Base-by-base conservation (phyloP, 2,113 vertebrate species). In the Coregonus clupeaformis region DNA sequence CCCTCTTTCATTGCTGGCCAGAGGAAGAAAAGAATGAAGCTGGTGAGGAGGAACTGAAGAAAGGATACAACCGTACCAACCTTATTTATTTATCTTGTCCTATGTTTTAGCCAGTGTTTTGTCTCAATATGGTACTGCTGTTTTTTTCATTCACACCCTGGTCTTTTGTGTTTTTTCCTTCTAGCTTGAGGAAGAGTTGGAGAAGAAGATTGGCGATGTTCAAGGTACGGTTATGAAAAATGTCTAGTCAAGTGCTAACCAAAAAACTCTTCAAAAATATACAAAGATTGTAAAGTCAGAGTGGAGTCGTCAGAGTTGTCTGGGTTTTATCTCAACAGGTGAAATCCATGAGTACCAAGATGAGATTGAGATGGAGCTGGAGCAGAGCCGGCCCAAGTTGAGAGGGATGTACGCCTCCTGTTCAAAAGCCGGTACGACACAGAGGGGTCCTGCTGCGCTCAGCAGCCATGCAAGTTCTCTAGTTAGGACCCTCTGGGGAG, bases 281-380 rank as follows among this genome's bases (percentile, higher is more conserved):
- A 1, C 22, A 68, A 45, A 18, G 49, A 76, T 2, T 55, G 27
- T 27, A 2, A 27, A 1, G 27, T 27, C 2, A 14, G 25, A 30
- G 1, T 29, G 25, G 11, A 65, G 24, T 30, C 4, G 9, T 4
- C 52, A 60, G 18, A 11, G 6, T 60, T n/a, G 3, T 24, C 20
- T n/a, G n/a, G 12, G 18, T 32, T 32, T 52, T 68, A 13, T 59
- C n/a, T 9, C 49, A 32, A 36, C 89, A 99, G 98, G 95, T 80
- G 97, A 99, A 85, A 97, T 99, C 82, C 94, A 92, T 5, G 89
- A 84, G 78, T 99, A 96, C 86, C 95, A 98, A 85, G 96, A 99
- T 20, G 96, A 96, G 73, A 99, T 99, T 18, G 97, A 99, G 80
- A 91, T 92, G 20, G 97, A 99, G 80, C 92, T 99, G 16, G 94